A percentile compares a stretch with the other conserved stretches of the same genome.
Evolutionary conservation across 1,140 invertebrate species (phyloP).

Genomic region (Drosophila sproati): DNA sequence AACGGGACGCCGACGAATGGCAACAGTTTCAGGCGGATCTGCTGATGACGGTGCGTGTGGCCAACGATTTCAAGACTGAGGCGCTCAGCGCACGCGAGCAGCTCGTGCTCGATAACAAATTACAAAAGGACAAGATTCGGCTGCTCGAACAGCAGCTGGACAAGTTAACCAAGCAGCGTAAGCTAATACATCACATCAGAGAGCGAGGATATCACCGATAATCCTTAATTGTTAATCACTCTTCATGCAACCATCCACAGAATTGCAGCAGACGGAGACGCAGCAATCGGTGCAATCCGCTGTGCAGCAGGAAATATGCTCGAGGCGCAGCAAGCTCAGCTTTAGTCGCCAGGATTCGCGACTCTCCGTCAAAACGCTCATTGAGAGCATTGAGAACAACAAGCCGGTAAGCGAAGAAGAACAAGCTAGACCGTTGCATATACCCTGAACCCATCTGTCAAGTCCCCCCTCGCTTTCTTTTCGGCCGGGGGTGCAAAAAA

Average conservation of each 20-base stretch:
- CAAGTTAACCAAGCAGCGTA: slow-evolving; percentile 86
- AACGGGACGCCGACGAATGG: slow-evolving; percentile 92
- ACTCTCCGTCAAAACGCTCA: slow-evolving; percentile 94
- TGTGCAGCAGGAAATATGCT: slow-evolving; percentile 87
- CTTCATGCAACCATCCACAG: slow-evolving; percentile 13
- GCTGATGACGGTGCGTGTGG: slow-evolving; percentile 95
- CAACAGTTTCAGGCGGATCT: slow-evolving; percentile 97
- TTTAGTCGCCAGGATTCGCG: slow-evolving; percentile 90
- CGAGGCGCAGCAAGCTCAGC: slow-evolving; percentile 86
- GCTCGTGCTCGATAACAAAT: slow-evolving; percentile 92
- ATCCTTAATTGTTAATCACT: no score
- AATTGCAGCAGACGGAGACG: slow-evolving; percentile 85
- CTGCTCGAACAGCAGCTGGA: slow-evolving; percentile 92
- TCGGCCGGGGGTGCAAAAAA: no score
- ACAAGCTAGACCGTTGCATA: no score
- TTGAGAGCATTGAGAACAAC: slow-evolving; percentile 96
- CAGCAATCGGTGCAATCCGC: slow-evolving; percentile 86
- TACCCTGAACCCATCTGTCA: no score
- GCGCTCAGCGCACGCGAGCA: slow-evolving; percentile 93
- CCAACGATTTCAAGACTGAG: slow-evolving; percentile 97
- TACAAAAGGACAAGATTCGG: slow-evolving; percentile 91
- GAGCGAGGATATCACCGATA: no score
- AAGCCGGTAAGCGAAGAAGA: slow-evolving; percentile 88
- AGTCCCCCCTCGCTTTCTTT: no score
- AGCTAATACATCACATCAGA: slow-evolving; percentile 14